Evolutionary conservation across 2,797 vertebrate species (phyloP).

Genomic region (Megalops cyprinoides): DNA sequence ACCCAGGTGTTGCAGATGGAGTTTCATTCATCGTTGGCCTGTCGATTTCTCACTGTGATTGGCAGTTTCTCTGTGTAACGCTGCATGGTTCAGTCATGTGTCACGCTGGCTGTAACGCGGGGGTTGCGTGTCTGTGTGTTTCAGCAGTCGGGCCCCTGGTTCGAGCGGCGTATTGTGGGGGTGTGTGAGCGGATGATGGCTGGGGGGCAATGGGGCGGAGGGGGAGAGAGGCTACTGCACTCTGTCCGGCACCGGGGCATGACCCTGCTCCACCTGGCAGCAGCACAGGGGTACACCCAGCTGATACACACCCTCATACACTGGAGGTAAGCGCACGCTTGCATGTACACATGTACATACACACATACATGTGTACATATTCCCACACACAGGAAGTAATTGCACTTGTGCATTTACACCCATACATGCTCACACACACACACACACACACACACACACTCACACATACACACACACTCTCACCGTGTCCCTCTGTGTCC

Average conservation of each 20-base stretch:
- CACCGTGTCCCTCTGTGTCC: constrained; percentile 25
- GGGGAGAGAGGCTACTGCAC: constrained; percentile 74
- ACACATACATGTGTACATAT: constrained; percentile 8
- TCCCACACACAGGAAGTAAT: not conserved
- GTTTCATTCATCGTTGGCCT: too few relatives aligned
- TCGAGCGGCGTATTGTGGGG: constrained; percentile 85
- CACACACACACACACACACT: constrained; percentile 26
- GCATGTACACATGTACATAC: constrained; percentile 16
- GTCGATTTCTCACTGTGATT: not conserved
- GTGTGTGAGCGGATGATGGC: constrained; percentile 88
- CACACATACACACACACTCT: not conserved
- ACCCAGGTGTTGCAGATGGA: too few relatives aligned
- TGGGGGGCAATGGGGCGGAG: constrained; percentile 66
- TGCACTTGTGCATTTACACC: constrained; percentile 24
- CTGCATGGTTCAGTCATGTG: not conserved
- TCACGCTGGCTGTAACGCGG: not conserved
- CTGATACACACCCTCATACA: constrained; percentile 86
- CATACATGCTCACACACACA: constrained; percentile 13
- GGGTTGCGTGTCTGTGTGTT: not conserved
- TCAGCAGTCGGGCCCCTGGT: constrained; percentile 66
- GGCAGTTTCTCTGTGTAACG: not conserved
- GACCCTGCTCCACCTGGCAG: constrained; percentile 89
- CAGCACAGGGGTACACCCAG: constrained; percentile 86
- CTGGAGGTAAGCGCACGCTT: constrained; percentile 76
- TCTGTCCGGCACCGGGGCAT: constrained; percentile 84